A percentile compares a stretch with the other conserved stretches of the same genome.
Conservation (phyloP, 2,888 invertebrate species). For the Galeopsomyia nigrocyanea region DNA sequence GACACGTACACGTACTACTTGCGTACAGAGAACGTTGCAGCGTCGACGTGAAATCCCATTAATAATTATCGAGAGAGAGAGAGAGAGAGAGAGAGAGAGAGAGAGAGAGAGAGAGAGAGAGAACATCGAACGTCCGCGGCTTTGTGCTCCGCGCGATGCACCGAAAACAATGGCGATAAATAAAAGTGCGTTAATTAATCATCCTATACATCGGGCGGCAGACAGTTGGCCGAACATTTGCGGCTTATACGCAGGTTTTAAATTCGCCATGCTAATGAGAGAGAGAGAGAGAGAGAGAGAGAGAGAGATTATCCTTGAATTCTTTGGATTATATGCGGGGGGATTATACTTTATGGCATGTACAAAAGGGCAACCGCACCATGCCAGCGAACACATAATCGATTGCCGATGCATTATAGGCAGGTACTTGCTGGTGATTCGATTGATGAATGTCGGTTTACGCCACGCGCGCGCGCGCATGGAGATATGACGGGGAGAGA, state of each 20-base stretch:
- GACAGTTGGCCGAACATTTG: constrained; percentile 45
- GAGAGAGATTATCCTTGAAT: too few species aligned
- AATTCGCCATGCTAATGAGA: too few species aligned
- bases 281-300: too few species aligned
- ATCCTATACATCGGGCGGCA: neutral
- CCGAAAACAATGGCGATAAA: constrained; percentile 13
- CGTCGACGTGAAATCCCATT: constrained; percentile 32
- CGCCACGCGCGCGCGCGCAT: neutral
- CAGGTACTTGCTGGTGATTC: constrained; percentile 25
- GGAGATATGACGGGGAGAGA: neutral
- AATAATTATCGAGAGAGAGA: constrained; percentile 37
- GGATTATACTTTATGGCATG: neutral
- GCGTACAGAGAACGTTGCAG: neutral
- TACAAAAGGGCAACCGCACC: neutral
- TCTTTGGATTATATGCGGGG: constrained; percentile 21
- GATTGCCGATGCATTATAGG: constrained; percentile 12
- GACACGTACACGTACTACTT: too few species aligned
- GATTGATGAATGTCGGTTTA: constrained; percentile 36
- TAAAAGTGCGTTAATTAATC: constrained; percentile 41
- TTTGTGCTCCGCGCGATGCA: neutral
- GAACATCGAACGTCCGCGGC: neutral
- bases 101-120: too few species aligned
- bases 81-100: too few species aligned
- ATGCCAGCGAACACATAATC: constrained; percentile 2
- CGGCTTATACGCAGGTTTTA: neutral